Evolutionary conservation across 2,797 vertebrate genomes (phyloP), one percentile per base, ranked within the genome.

Genomic region (Danio tinwini): DNA sequence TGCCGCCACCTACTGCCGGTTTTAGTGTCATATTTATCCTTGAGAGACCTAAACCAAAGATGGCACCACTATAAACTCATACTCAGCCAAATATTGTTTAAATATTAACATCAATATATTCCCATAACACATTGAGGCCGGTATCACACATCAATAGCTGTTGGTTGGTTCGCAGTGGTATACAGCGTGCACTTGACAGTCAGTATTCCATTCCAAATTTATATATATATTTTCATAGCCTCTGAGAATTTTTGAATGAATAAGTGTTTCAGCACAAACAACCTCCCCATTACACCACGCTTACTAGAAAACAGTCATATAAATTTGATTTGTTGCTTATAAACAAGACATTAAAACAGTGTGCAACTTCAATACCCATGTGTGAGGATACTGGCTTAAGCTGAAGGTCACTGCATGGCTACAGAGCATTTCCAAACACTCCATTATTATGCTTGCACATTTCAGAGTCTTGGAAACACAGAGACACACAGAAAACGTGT

Each of bases 391-490:
- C 29, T 73, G 44, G 76, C 29, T 78, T 8, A 70, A 39, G 55
- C 47, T 50, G 67, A 68, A 61, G 55, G 55, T 70, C 65, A 78
- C 7, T 42, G 56, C 45, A n/a, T 21, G 12, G 76, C 45, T 59
- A 19, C 53, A 68, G 65, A 78, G 58, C 47, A 50, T 78, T 70
- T 61, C 76, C 56, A 78, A 78, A 78, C 65, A 70, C 29, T 59
- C n/a, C 65, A 52, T 61, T 70, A 50, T 78, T 70, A 69, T 78
- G 65, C 44, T 61, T 70, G 76, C 37, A 52, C 53, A 42, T 78
- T 61, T 70, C 29, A 70, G 61, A 72, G 71, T 40, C 63, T 74
- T 74, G 40, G 63, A 81, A 64, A 80, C 70, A 49, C 61, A 73
- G 29, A 72, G 17, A 49, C 72, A 52, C 53, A 59, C 14, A 63